Conservation (phyloP, 2,797 vertebrate genomes). For the Crenuchus spilurus region DNA sequence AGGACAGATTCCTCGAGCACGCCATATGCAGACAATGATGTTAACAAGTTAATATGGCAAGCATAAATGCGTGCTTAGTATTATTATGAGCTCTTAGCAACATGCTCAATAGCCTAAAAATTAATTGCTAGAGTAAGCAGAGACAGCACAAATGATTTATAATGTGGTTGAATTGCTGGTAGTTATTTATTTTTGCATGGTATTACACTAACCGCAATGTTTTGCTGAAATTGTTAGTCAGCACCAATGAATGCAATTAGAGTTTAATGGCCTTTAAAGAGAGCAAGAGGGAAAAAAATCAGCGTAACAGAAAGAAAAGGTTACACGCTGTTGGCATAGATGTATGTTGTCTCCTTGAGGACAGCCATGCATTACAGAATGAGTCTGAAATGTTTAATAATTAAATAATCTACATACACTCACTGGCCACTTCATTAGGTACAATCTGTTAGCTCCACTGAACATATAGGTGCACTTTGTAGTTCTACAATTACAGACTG, state of each 20-base stretch:
- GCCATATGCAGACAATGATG: conserved; percentile 58
- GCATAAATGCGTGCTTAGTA: conserved; percentile 63
- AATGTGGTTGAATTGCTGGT: conserved; percentile 64
- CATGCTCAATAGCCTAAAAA: conserved; percentile 64
- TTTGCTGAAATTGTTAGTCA: conserved; percentile 67
- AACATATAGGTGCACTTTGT: too few species aligned
- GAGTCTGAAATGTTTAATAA: neutral
- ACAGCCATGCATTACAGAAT: neutral
- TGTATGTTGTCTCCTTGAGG: neutral
- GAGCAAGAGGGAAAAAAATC: conserved; percentile 48
- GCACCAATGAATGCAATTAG: conserved; percentile 69
- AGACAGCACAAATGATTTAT: conserved; percentile 68
- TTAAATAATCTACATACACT: too few species aligned
- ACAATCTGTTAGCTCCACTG: too few species aligned
- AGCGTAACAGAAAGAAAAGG: conserved; percentile 33
- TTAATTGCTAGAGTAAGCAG: conserved; percentile 70
- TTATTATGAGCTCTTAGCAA: conserved; percentile 66
- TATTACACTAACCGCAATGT: conserved; percentile 63
- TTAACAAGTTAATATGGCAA: conserved; percentile 66
- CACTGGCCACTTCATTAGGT: too few species aligned
- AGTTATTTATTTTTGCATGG: conserved; percentile 68
- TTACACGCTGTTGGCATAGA: conserved; percentile 24
- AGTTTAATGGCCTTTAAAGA: conserved; percentile 70
- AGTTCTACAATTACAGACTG: too few species aligned
- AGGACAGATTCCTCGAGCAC: conserved; percentile 57